Conservation (phyloP, 2,888 invertebrate genomes). For the Eulithis testata region DNA sequence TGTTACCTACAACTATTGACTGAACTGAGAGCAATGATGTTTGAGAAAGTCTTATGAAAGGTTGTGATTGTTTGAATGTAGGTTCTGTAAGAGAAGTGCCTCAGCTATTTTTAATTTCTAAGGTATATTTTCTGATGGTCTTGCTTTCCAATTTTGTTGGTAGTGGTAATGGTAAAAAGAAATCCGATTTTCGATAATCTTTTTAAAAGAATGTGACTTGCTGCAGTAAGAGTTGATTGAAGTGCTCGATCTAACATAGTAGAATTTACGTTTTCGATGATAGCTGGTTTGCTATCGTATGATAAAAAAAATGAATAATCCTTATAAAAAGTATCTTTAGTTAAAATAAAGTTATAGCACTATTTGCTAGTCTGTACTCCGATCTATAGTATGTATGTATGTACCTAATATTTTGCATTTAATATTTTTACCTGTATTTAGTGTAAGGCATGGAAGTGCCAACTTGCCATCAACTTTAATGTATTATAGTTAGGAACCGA, state of each 20-base stretch:
- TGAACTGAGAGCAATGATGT: conserved; percentile 32
- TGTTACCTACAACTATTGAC: conserved; percentile 26
- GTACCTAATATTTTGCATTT: conserved; percentile 46
- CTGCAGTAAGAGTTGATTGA: no score
- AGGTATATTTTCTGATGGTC: conserved; percentile 25
- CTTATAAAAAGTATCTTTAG: conserved; percentile 1
- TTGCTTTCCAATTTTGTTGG: conserved; percentile 26
- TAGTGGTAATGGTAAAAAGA: not conserved
- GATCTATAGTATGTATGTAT: conserved; percentile 17
- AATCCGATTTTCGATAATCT: conserved; percentile 6
- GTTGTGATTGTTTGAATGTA: conserved; percentile 74
- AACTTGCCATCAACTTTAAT: conserved; percentile 55
- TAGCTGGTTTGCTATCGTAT: not conserved
- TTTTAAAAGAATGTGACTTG: not conserved
- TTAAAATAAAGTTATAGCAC: conserved; percentile 26
- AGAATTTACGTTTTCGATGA: no score
- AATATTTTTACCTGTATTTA: conserved; percentile 30
- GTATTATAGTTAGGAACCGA: conserved; percentile 53
- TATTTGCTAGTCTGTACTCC: conserved; percentile 38
- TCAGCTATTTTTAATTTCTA: conserved; percentile 46
- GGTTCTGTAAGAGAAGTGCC: conserved; percentile 69
- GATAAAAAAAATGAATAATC: conserved; percentile 23
- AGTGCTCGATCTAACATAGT: no score
- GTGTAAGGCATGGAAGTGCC: conserved; percentile 44
- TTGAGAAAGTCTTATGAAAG: conserved; percentile 60